phyloP scores from a whole-genome alignment of 2,113 vertebrate species.

The Drymodes brunneopygia region DNA sequence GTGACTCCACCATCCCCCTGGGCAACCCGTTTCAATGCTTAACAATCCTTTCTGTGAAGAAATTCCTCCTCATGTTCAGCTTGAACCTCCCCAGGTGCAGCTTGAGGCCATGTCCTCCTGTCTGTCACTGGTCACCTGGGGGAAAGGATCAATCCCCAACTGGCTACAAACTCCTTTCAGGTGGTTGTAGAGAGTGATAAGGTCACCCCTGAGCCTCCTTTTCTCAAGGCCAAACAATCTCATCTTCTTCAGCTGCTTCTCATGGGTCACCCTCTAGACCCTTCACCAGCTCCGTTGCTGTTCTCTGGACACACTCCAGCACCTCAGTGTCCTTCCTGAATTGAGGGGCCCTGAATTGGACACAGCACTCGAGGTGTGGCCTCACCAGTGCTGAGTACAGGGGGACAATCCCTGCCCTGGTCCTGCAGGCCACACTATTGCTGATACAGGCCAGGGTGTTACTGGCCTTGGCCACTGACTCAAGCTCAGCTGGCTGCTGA shows the following conservation, averaged over 20 bases:
- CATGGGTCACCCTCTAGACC: background rate
- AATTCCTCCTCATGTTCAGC: background rate
- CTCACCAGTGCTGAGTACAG: fast-evolving
- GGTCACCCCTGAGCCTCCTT: background rate
- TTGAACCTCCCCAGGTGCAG: background rate
- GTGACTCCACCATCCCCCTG: background rate
- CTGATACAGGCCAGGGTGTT: background rate
- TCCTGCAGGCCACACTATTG: background rate
- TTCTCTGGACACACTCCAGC: background rate
- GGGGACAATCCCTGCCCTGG: background rate
- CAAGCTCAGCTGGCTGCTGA: fast-evolving
- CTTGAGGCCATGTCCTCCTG: background rate
- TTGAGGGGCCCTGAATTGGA: fast-evolving
- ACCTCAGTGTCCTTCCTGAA: background rate
- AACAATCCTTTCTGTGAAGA: background rate
- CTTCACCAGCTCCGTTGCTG: background rate
- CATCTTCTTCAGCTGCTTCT: background rate
- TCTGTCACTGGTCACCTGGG: too few species aligned
- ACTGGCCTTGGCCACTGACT: background rate
- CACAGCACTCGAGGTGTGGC: fast-evolving
- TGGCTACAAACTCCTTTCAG: background rate
- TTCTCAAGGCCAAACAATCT: background rate
- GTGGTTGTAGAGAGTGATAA: too few species aligned
- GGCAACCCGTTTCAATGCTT: background rate
- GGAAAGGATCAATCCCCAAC: background rate